Conservation (phyloP, 2,888 invertebrate species). For the Phalera bucephala region DNA sequence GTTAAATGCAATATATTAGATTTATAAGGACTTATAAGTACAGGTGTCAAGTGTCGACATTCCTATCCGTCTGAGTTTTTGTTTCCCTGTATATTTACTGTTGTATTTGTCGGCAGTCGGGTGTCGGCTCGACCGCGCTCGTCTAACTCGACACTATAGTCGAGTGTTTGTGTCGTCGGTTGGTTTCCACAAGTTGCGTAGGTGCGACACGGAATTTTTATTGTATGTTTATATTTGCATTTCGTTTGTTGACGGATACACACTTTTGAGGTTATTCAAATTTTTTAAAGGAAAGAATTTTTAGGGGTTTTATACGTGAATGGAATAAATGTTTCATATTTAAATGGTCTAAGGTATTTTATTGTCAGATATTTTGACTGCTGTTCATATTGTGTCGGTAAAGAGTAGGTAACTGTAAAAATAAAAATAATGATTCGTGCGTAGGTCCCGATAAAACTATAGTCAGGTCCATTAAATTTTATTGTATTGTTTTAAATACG, state of each 20-base stretch:
- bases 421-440: too few relatives aligned
- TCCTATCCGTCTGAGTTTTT: conserved; percentile 24
- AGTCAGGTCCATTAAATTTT: too few relatives aligned
- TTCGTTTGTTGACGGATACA: conserved; percentile 7
- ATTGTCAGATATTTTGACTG: too few relatives aligned
- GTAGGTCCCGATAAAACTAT: too few relatives aligned
- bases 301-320: not conserved
- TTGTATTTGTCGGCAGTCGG: not conserved
- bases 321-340: too few relatives aligned
- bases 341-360: too few relatives aligned
- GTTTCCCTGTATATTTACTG: conserved; percentile 3
- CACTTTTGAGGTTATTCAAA: conserved; percentile 5
- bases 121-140: not conserved
- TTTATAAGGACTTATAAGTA: conserved; percentile 28
- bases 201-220: conserved; percentile 21
- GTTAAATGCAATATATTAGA: not conserved
- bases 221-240: conserved; percentile 26
- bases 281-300: not conserved
- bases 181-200: not conserved
- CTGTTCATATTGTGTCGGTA: too few relatives aligned
- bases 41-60: conserved; percentile 45
- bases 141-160: not conserved
- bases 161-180: not conserved
- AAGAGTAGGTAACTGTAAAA: too few relatives aligned
- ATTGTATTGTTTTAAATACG: too few relatives aligned